Percentiles rank a stretch among this genome's conserved stretches.
Evolutionary conservation across 2,113 vertebrate species (phyloP).

Genomic region (Mionectes macconnelli): DNA sequence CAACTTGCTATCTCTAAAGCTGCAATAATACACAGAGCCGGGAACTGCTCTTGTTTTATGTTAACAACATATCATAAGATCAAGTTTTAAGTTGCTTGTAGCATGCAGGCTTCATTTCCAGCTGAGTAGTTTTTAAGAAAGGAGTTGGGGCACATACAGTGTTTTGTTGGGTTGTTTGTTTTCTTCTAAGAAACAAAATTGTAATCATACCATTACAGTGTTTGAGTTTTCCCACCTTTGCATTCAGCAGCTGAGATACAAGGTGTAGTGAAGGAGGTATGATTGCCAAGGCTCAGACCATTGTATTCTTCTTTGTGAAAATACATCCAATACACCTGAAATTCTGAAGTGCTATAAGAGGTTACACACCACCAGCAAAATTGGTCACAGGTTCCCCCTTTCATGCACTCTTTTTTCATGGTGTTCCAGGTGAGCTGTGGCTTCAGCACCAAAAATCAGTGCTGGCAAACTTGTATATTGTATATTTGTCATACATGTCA

Average conservation of each 20-base stretch:
- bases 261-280: not conserved
- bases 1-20: not conserved
- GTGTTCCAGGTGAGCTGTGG: not conserved
- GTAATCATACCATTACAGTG: not conserved
- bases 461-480: not conserved
- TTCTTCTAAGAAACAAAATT: not conserved
- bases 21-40: not conserved
- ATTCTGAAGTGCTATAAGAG: not conserved
- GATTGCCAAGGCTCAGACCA: not conserved
- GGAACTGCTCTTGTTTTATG: not conserved
- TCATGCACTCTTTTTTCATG: fast-evolving
- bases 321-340: not conserved
- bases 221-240: not conserved
- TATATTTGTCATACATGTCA: not conserved
- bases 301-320: not conserved
- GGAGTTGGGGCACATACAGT: not conserved
- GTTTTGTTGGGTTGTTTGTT: not conserved
- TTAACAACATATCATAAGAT: not conserved
- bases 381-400: not conserved
- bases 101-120: not conserved
- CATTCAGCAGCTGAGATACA: not conserved
- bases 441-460: not conserved
- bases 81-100: not conserved
- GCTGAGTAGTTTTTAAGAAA: not conserved
- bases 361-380: not conserved